Evolutionary conservation across 2,888 invertebrate species (phyloP).

Genomic region (Apotomis capreana): DNA sequence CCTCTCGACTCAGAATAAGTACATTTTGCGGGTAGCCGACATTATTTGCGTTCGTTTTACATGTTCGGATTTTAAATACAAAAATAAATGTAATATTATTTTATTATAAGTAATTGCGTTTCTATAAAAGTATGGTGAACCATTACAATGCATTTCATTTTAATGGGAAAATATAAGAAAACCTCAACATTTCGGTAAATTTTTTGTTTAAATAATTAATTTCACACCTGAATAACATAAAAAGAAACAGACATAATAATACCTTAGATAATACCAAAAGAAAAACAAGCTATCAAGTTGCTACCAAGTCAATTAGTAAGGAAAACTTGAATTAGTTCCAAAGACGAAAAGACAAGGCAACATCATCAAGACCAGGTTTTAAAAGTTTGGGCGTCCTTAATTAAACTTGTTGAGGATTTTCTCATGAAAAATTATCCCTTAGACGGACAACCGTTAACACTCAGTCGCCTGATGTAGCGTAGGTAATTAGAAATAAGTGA

Average conservation of each 20-base stretch:
- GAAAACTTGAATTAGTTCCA: neutral
- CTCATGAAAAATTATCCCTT: slow-evolving; percentile 18
- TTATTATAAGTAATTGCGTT: too few species aligned
- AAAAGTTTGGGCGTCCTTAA: slow-evolving; percentile 1
- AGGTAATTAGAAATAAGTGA: too few species aligned
- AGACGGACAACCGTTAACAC: slow-evolving; percentile 14
- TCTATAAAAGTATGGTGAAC: too few species aligned
- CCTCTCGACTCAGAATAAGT: slow-evolving; percentile 1
- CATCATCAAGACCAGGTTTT: neutral
- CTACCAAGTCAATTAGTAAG: neutral
- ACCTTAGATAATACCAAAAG: neutral
- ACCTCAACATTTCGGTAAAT: too few species aligned
- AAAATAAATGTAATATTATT: too few species aligned
- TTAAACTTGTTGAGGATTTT: slow-evolving; percentile 19
- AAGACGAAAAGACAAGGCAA: neutral
- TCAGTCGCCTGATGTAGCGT: neutral
- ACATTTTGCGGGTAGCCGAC: neutral
- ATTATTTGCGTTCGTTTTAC: too few species aligned
- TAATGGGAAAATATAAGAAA: too few species aligned
- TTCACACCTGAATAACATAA: too few species aligned
- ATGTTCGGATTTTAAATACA: too few species aligned
- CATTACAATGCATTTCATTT: too few species aligned
- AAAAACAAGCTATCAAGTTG: neutral
- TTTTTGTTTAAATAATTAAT: too few species aligned
- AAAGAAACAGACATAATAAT: too few species aligned